Evolutionary conservation across 2,113 vertebrate species (phyloP).

Genomic region (Herpetotheres cachinnans): DNA sequence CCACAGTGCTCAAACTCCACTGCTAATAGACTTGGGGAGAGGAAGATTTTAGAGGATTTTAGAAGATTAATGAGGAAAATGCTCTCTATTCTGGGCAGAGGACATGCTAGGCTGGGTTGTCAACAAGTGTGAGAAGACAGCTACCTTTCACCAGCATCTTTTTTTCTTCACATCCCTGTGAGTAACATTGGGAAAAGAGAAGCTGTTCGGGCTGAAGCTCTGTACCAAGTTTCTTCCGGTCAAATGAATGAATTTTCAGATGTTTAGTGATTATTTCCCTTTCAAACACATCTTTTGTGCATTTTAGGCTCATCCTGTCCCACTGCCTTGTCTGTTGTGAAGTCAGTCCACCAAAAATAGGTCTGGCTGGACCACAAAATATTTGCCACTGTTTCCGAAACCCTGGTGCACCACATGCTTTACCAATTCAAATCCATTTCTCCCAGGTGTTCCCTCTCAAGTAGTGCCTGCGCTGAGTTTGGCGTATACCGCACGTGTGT

Average conservation of each 20-base stretch:
- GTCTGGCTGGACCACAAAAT: background rate
- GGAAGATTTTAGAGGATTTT: background rate
- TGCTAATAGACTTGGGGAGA: background rate
- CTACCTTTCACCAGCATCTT: background rate
- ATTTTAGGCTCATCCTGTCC: background rate
- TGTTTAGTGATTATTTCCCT: background rate
- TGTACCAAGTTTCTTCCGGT: background rate
- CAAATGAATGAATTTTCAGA: background rate
- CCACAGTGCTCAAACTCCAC: background rate
- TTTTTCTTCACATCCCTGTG: background rate
- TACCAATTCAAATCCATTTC: background rate
- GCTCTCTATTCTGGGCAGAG: background rate
- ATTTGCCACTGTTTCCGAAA: background rate
- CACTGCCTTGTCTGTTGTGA: fast-evolving
- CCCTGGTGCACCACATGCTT: background rate
- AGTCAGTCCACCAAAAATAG: background rate
- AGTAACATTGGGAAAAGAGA: background rate
- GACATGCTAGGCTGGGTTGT: background rate
- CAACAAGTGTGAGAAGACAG: background rate
- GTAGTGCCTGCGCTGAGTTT: fast-evolving
- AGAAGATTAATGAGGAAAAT: background rate
- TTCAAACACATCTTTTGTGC: background rate
- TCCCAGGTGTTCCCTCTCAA: background rate
- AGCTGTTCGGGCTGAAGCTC: background rate
- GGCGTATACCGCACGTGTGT: background rate